Percentiles rank a stretch among this genome's conserved stretches.
phyloP scores from a whole-genome alignment of 2,797 vertebrate species.

The Acanthopagrus latus region DNA sequence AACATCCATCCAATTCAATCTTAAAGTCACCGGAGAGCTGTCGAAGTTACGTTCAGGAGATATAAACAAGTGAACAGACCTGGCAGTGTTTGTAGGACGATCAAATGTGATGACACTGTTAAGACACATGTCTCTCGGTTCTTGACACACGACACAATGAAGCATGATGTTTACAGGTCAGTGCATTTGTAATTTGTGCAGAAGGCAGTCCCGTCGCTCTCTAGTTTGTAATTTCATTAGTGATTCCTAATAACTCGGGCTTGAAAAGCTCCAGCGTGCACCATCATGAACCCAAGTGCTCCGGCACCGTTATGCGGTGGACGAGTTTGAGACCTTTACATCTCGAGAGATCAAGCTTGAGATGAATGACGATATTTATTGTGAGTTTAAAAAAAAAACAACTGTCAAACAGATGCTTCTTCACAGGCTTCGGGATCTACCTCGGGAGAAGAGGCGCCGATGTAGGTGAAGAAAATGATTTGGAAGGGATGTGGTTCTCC shows the following conservation, averaged over 20 bases:
- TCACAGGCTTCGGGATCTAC: neutral
- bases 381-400: slow-evolving; percentile 19
- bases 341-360: slow-evolving; percentile 7
- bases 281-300: slow-evolving; percentile 17
- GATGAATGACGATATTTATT: slow-evolving; percentile 1
- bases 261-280: slow-evolving; percentile 6
- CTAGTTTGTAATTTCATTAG: slow-evolving; percentile 31
- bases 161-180: slow-evolving; percentile 22
- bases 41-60: neutral
- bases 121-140: neutral
- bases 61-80: neutral
- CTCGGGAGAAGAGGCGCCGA: slow-evolving; percentile 6
- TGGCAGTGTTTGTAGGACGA: neutral
- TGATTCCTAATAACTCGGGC: slow-evolving; percentile 11
- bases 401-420: neutral
- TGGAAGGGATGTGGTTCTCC: neutral
- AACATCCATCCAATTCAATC: neutral
- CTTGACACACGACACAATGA: slow-evolving; percentile 5
- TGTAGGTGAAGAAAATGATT: slow-evolving; percentile 11
- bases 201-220: slow-evolving; percentile 4
- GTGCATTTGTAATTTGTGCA: slow-evolving; percentile 18
- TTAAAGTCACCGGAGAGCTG: neutral
- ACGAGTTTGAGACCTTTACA: slow-evolving; percentile 9
- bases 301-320: neutral
- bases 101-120: neutral